These are phyloP conservation scores for Pocillopora damicornis DNA, from an alignment of 64 coral and sea anemone species.

Conservation along the genomic window DNA sequence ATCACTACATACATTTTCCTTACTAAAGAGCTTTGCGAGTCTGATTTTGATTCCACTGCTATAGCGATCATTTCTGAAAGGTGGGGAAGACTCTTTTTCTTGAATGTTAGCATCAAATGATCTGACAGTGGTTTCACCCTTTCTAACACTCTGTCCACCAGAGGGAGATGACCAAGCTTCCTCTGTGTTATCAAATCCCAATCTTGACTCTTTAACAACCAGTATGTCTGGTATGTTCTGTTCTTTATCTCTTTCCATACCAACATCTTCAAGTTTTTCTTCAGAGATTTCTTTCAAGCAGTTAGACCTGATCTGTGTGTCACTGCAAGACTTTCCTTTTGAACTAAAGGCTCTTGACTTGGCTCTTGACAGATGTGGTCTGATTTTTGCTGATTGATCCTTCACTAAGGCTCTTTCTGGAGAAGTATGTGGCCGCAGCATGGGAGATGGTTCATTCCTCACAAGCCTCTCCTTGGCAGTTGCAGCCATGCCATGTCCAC, in stretches of 20 bases:
- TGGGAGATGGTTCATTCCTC: not conserved
- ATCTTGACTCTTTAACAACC: not conserved
- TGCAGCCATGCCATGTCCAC: not conserved
- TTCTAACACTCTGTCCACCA: not conserved
- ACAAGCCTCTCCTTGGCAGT: not conserved
- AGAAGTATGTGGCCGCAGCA: constrained; percentile 31
- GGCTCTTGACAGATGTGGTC: not conserved
- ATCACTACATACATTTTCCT: not conserved
- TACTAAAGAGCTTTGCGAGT: constrained; percentile 77
- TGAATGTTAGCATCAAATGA: not conserved
- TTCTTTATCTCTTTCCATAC: not conserved
- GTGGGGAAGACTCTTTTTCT: not conserved
- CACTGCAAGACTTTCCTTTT: not conserved
- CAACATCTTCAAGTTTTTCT: not conserved
- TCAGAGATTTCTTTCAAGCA: constrained; percentile 6
- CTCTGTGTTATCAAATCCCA: not conserved
- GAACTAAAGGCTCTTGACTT: not conserved
- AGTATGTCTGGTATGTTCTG: not conserved
- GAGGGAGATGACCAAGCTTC: not conserved
- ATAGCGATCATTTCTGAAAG: constrained; percentile 68
- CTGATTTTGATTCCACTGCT: constrained; percentile 73
- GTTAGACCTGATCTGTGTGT: not conserved
- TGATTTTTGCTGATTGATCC: not conserved
- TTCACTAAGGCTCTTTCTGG: constrained; percentile 1
- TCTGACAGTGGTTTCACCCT: not conserved